These are phyloP conservation scores for Jacana jacana DNA, from an alignment of 2,113 vertebrate species.

Conservation along the genomic window DNA sequence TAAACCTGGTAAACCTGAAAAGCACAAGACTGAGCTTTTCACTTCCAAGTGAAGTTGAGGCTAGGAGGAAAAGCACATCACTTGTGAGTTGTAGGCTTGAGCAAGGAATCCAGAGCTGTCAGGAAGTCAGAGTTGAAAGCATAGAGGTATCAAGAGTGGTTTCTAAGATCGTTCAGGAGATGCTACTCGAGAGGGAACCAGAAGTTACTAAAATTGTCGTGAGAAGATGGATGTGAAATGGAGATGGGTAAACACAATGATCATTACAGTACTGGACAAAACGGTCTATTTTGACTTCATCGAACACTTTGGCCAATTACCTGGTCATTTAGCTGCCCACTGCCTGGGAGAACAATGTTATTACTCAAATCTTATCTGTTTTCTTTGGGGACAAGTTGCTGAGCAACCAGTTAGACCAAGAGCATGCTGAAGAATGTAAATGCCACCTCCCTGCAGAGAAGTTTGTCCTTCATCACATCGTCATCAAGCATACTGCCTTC, in stretches of 20 bases:
- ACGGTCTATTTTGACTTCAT: background rate
- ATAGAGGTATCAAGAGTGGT: background rate
- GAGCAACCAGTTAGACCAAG: conserved; percentile 40
- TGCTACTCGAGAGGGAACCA: background rate
- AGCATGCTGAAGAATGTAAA: conserved; percentile 8
- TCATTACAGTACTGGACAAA: background rate
- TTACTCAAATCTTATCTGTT: conserved; percentile 41
- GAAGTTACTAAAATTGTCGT: background rate
- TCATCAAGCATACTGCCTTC: background rate
- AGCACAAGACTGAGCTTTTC: background rate
- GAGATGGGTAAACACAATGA: background rate
- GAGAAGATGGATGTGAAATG: background rate
- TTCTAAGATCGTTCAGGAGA: background rate
- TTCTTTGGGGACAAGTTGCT: background rate
- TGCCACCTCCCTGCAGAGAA: background rate
- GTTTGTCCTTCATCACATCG: background rate
- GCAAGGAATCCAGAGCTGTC: background rate
- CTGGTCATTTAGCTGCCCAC: background rate
- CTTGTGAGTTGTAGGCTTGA: background rate
- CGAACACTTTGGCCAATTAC: background rate
- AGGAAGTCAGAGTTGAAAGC: background rate
- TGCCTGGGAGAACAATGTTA: conserved; percentile 11
- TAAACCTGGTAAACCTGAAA: background rate
- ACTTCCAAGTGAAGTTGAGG: background rate
- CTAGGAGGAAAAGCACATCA: background rate